A percentile compares a stretch with the other conserved stretches of the same genome.
Evolutionary conservation across 2,113 vertebrate genomes (phyloP).

Genomic region (Sphaerodactylus townsendi): DNA sequence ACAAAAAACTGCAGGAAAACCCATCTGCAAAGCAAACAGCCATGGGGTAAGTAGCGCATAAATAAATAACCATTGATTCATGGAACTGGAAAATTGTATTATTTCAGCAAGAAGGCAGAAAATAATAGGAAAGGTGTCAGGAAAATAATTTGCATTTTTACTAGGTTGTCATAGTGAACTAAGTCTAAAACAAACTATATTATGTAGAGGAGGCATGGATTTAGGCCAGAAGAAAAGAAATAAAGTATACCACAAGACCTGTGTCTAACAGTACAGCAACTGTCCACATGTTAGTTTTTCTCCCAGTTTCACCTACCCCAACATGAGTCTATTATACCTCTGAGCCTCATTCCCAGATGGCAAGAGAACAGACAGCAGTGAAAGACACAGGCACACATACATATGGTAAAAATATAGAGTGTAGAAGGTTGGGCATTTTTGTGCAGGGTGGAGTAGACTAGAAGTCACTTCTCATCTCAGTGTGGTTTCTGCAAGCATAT

Average conservation of each 20-base stretch:
- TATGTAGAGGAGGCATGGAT: background rate
- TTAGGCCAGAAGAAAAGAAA: background rate
- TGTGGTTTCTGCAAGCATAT: slow-evolving; percentile 2
- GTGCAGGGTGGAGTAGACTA: slow-evolving; percentile 8
- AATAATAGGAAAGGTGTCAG: too few species aligned
- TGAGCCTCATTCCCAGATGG: slow-evolving; percentile 4
- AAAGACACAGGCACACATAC: background rate
- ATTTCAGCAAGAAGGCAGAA: background rate
- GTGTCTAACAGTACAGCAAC: background rate
- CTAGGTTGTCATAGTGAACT: too few species aligned
- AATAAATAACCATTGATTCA: too few species aligned
- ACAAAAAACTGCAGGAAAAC: too few species aligned
- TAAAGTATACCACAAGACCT: background rate
- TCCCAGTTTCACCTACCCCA: background rate
- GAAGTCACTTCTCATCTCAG: slow-evolving; percentile 25
- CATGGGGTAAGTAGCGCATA: too few species aligned
- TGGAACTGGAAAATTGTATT: background rate
- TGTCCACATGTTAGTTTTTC: background rate
- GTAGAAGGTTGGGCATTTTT: slow-evolving; percentile 4
- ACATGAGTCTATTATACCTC: slow-evolving; percentile 1
- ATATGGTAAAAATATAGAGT: slow-evolving; percentile 20
- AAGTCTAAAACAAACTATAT: background rate
- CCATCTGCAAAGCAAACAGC: too few species aligned
- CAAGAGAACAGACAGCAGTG: slow-evolving; percentile 9
- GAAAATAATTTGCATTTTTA: too few species aligned